Percentiles rank a stretch among this genome's conserved stretches.
Evolutionary conservation across 1,140 invertebrate species (phyloP).

Genomic region (Drosophila kikkawai): DNA sequence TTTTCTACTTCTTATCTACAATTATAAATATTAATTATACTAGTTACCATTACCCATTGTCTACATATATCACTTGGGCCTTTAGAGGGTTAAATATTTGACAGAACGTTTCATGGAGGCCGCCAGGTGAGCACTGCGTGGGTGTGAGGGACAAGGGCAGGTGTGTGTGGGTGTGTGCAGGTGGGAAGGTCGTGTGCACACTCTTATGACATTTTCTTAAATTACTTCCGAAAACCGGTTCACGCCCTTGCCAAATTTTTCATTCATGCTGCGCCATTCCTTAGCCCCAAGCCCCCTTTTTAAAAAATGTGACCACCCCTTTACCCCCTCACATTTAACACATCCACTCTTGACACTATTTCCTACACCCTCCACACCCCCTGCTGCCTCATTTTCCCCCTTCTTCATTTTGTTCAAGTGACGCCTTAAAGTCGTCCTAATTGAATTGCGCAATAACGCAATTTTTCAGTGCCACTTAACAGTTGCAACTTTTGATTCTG

Average conservation of each 20-base stretch:
- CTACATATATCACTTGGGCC: not conserved
- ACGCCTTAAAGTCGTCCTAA: conserved; percentile 40
- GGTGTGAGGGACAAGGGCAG: not conserved
- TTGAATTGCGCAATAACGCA: conserved; percentile 42
- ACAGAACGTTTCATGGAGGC: not conserved
- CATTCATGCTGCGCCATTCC: conserved; percentile 23
- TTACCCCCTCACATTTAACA: not conserved
- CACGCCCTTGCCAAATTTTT: conserved; percentile 43
- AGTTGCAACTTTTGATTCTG: not conserved
- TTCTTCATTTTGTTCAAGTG: conserved; percentile 16
- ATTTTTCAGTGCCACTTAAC: conserved; percentile 11
- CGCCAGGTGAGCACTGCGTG: not conserved
- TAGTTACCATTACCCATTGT: too few species aligned
- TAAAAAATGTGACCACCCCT: too few species aligned
- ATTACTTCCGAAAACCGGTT: conserved; percentile 45
- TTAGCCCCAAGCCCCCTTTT: not conserved
- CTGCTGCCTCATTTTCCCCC: not conserved
- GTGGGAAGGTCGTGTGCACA: conserved; percentile 38
- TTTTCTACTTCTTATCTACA: too few species aligned
- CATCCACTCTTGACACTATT: conserved; percentile 13
- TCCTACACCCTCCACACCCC: not conserved
- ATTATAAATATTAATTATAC: too few species aligned
- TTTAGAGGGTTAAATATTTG: conserved; percentile 35
- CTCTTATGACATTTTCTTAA: conserved; percentile 50
- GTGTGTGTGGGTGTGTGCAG: not conserved